Evolutionary conservation across 2,797 vertebrate genomes (phyloP).

Genomic region (Toxotes lorentzi): DNA sequence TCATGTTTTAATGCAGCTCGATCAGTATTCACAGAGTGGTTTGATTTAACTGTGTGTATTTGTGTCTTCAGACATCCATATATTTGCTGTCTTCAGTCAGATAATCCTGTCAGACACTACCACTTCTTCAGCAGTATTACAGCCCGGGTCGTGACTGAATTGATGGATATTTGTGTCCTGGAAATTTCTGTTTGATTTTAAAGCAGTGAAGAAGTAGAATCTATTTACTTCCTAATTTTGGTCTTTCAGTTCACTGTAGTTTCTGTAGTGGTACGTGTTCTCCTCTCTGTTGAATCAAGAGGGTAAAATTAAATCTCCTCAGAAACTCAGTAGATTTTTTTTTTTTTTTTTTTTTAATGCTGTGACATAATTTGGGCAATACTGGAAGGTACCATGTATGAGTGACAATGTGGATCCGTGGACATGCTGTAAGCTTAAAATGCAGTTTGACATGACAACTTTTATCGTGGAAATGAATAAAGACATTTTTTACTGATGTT

Average conservation of each 20-base stretch:
- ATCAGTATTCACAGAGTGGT: neutral
- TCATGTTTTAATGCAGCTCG: neutral
- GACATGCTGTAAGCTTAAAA: neutral
- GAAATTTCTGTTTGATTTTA: neutral
- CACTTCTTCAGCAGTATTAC: neutral
- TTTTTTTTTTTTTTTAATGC: neutral
- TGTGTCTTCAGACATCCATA: neutral
- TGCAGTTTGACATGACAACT: constrained; percentile 40
- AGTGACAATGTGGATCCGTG: neutral
- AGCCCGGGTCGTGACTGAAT: constrained; percentile 3
- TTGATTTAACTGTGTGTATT: neutral
- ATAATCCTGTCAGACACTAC: neutral
- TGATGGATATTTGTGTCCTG: neutral
- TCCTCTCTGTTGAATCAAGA: neutral
- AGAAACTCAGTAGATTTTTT: neutral
- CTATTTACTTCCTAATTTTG: neutral
- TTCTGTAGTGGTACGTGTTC: neutral
- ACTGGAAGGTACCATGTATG: neutral
- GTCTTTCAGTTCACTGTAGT: neutral
- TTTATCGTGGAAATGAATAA: constrained; percentile 66
- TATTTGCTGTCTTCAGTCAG: neutral
- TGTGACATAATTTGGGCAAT: neutral
- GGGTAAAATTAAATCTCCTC: neutral
- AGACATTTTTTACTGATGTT: constrained; percentile 46
- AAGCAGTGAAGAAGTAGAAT: neutral